Base-by-base conservation (phyloP, 1,140 invertebrate genomes). In the Danaus plexippus region DNA sequence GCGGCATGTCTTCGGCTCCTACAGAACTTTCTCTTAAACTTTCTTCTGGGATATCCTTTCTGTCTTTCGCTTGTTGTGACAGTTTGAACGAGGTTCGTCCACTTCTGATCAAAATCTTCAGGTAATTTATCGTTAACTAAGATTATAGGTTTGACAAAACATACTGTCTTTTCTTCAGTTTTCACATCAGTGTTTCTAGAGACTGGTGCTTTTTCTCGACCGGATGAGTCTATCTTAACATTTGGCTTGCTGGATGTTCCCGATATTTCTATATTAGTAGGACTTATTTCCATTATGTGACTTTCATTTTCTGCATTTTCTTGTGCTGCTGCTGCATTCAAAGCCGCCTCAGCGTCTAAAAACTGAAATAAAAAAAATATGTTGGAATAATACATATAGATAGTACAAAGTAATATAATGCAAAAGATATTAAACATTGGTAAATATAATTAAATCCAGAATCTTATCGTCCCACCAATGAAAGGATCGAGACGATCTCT, bases 21-120 rank as follows among this genome's bases (percentile, higher is more conserved):
- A 58, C 77, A 80, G 57, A 80, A 85, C 71, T 70, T 85, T n/a
- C 82, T 54, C 49, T 75, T 83, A 53, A 69, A 77, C 43, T 73
- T 75, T 59, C 71, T 71, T 41, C 73, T 69, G 0, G 71, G 70
- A 61, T 77, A 71, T n/a, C 65, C 67, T 67, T 79, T 83, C 18
- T 81, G 67, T 51, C 71, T 81, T 11, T 85, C 81, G 58, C 61
- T 80, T 43, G 71, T 73, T 6, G 69, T 61, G n/a, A 79, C 50
- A 12, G 63, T 70, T 41, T 80, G 73, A 1, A 81, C 65, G 7
- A 83, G 67, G 11, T 81, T 62, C 5, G 71, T 64, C 80, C 78
- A 81, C 57, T 76, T 82, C 47, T 79, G 71, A 42, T 85, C 82
- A 41, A 75, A 63, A 61, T 83, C 80, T 44, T 85, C 82, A 0